phyloP scores from a whole-genome alignment of 1,140 invertebrate genomes.

The Dolichoris vasculosae region DNA sequence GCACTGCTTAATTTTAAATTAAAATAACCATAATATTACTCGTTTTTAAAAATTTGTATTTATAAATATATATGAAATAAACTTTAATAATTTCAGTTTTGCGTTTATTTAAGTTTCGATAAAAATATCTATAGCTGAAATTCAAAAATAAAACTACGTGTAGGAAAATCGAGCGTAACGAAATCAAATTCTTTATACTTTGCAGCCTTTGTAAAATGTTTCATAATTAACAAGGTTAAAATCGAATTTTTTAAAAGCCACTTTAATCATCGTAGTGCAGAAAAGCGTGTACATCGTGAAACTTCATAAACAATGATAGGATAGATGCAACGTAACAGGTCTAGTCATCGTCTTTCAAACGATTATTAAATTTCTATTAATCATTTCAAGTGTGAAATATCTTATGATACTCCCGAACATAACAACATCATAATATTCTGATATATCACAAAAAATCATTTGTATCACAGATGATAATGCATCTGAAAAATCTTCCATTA shows the following conservation, averaged over 20 bases:
- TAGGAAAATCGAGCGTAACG: neutral
- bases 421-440: neutral
- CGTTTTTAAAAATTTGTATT: neutral
- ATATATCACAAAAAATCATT: neutral
- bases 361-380: constrained; percentile 36
- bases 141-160: no score
- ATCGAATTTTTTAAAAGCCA: neutral
- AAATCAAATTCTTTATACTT: neutral
- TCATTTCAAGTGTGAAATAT: constrained; percentile 14
- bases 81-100: neutral
- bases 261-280: neutral
- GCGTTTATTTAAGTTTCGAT: no score
- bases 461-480: neutral
- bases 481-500: no score
- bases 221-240: neutral
- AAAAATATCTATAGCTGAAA: no score
- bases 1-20: neutral
- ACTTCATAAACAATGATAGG: neutral
- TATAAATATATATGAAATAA: neutral
- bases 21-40: neutral
- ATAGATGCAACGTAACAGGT: neutral
- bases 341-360: neutral
- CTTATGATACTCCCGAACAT: neutral
- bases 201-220: neutral
- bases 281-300: neutral